Evolutionary conservation across 1,140 invertebrate species (phyloP).

Genomic region (Samia ricini): DNA sequence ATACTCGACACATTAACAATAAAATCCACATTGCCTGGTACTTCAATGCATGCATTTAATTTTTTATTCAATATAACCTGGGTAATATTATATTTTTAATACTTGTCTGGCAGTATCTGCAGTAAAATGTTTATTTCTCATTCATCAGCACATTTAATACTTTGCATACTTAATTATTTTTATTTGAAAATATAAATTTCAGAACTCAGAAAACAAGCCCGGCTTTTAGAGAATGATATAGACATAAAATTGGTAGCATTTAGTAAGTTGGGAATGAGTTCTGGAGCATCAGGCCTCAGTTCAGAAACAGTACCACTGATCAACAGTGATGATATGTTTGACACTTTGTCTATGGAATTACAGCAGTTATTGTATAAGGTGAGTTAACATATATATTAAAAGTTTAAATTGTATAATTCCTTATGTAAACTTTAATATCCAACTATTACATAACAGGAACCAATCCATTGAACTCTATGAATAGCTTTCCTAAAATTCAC

Average conservation of each 20-base stretch:
- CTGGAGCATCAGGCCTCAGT: constrained; percentile 66
- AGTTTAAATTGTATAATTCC: neutral
- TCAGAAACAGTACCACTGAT: constrained; percentile 89
- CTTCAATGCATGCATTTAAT: too few relatives aligned
- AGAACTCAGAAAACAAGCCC: constrained; percentile 96
- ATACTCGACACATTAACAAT: too few relatives aligned
- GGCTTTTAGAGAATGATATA: constrained; percentile 97
- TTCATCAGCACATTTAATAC: neutral
- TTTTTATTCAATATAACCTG: too few relatives aligned
- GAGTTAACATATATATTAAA: constrained; percentile 18
- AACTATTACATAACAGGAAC: too few relatives aligned
- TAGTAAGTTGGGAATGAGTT: constrained; percentile 93
- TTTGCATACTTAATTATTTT: neutral
- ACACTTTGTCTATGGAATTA: constrained; percentile 94
- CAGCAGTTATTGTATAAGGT: constrained; percentile 92
- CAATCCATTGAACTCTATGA: too few relatives aligned
- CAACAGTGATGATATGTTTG: constrained; percentile 93
- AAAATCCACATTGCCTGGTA: too few relatives aligned
- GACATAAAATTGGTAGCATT: constrained; percentile 97
- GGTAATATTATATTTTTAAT: too few relatives aligned
- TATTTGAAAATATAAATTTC: constrained; percentile 30
- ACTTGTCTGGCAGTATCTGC: too few relatives aligned
- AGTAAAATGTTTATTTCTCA: neutral
- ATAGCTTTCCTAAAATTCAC: too few relatives aligned
- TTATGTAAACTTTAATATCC: too few relatives aligned